Conservation (phyloP, 1,140 invertebrate species). For the Pseudomyrmex gracilis region DNA sequence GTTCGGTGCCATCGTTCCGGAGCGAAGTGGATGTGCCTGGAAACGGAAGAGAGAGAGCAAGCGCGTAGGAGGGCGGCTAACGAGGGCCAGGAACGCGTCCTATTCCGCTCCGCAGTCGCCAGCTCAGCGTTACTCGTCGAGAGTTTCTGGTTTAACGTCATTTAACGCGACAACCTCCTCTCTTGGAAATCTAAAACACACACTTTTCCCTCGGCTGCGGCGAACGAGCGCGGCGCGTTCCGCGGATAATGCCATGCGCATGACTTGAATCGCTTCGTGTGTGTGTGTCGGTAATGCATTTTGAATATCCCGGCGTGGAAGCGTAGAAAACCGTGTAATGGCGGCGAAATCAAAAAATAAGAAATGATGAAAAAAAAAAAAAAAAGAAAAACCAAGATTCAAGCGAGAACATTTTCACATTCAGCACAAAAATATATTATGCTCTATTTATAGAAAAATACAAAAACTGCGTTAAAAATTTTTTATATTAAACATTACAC, state of each 20-base stretch:
- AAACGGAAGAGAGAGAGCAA: slow-evolving; percentile 69
- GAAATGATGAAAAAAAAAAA: not conserved
- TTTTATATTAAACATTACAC: too few relatives aligned
- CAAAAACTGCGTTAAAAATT: too few relatives aligned
- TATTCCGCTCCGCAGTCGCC: slow-evolving; percentile 54
- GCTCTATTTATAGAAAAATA: too few relatives aligned
- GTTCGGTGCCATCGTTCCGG: slow-evolving; percentile 70
- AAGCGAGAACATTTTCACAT: not conserved
- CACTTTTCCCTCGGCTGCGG: not conserved
- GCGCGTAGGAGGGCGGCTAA: slow-evolving; percentile 73
- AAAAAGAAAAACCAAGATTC: not conserved
- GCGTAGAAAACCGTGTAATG: not conserved
- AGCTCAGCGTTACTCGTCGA: slow-evolving; percentile 78
- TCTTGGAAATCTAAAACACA: slow-evolving; percentile 60
- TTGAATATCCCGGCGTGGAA: not conserved
- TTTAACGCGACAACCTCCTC: slow-evolving; percentile 68
- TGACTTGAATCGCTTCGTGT: not conserved
- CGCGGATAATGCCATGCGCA: not conserved
- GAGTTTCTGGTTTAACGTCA: slow-evolving; percentile 76
- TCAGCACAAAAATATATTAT: not conserved
- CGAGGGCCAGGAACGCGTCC: slow-evolving; percentile 78
- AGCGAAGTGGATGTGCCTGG: slow-evolving; percentile 73
- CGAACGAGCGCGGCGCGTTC: not conserved
- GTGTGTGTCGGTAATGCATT: not conserved
- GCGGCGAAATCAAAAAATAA: not conserved